phyloP scores from a whole-genome alignment of 2,888 invertebrate genomes.

The Eueremaeus valkanovi region DNA sequence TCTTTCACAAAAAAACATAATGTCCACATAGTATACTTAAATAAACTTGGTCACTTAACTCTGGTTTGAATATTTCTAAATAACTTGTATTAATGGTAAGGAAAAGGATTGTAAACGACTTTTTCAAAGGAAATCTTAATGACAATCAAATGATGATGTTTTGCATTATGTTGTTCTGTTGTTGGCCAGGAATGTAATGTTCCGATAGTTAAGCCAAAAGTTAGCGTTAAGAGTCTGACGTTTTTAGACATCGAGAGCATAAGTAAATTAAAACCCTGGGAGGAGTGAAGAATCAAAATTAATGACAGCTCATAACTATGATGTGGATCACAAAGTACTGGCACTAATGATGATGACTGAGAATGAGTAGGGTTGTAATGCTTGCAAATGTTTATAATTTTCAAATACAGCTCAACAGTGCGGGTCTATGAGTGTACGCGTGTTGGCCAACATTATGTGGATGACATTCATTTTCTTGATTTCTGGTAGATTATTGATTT shows the following conservation, averaged over 20 bases:
- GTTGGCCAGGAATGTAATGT: no score
- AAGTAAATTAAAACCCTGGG: not conserved
- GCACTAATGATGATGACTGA: not conserved
- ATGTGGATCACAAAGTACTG: not conserved
- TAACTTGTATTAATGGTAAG: not conserved
- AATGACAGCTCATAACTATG: not conserved
- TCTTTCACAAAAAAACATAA: no score
- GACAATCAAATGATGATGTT: not conserved
- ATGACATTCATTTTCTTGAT: no score
- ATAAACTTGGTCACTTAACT: no score
- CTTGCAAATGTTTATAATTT: no score
- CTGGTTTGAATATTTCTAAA: no score
- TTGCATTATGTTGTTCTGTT: not conserved
- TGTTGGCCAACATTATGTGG: no score
- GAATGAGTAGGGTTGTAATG: no score
- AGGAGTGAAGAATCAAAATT: not conserved
- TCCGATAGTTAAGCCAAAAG: not conserved
- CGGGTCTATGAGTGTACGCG: no score
- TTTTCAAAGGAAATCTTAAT: not conserved
- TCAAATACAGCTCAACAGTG: no score
- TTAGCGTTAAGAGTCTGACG: not conserved
- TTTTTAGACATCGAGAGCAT: not conserved
- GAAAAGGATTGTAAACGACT: conserved; percentile 5
- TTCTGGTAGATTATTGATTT: no score
- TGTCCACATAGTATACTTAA: no score